These are phyloP conservation scores for Scytalopus superciliaris DNA, from an alignment of 2,113 vertebrate genomes.

Conservation along the genomic window DNA sequence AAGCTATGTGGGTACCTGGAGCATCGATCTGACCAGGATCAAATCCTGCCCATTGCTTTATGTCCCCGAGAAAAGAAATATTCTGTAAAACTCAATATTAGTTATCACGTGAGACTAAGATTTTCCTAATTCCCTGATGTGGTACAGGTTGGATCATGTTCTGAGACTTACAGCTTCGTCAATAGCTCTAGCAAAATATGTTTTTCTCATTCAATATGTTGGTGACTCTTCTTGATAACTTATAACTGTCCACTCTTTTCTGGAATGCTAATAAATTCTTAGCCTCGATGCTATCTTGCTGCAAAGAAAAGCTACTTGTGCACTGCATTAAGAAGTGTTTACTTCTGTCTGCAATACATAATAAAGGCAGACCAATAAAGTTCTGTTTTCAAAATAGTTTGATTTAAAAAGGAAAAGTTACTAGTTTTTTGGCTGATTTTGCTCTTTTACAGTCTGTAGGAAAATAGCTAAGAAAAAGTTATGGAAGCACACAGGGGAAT, in stretches of 20 bases:
- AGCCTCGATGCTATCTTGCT: neutral
- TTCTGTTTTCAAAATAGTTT: neutral
- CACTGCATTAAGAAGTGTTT: neutral
- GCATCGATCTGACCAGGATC: fast-evolving
- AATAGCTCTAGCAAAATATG: neutral
- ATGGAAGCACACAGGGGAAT: neutral
- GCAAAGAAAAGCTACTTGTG: neutral
- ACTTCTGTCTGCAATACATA: neutral
- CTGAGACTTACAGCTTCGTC: neutral
- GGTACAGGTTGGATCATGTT: neutral
- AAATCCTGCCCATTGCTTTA: neutral
- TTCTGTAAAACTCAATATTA: neutral
- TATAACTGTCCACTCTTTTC: neutral
- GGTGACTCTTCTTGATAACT: neutral
- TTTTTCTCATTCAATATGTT: neutral
- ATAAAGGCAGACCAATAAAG: neutral
- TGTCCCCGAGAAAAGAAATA: neutral
- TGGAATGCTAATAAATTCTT: neutral
- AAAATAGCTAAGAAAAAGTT: neutral
- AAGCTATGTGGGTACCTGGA: neutral
- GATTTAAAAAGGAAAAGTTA: neutral
- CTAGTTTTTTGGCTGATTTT: neutral
- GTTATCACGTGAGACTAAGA: neutral
- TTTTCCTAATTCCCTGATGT: neutral
- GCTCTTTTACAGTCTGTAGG: neutral